Conservation (phyloP, 1,140 invertebrate genomes). For the Formica selysi region DNA sequence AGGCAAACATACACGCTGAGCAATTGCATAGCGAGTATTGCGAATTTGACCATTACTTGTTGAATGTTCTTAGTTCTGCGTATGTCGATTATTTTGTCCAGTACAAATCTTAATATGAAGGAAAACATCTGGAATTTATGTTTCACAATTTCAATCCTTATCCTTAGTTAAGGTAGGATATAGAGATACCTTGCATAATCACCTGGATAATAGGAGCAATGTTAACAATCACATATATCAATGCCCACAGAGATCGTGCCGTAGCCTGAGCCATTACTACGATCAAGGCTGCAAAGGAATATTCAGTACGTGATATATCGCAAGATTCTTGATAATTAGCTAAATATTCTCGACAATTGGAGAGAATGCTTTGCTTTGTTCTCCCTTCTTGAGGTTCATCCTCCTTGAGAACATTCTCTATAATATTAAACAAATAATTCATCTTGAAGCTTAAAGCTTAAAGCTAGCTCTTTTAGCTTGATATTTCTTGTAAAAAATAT, state of each 20-base stretch:
- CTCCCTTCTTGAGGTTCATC: conserved; percentile 12
- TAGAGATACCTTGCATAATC: conserved; percentile 18
- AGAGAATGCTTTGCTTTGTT: neutral
- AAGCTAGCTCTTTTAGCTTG: neutral
- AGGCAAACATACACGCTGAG: conserved; percentile 80
- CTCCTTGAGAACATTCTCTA: conserved; percentile 9
- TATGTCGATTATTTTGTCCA: conserved; percentile 81
- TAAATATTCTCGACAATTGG: conserved; percentile 72
- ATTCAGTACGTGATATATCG: conserved; percentile 78
- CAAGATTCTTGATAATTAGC: conserved; percentile 80
- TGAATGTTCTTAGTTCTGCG: conserved; percentile 72
- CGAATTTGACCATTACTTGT: conserved; percentile 77
- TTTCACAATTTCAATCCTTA: neutral
- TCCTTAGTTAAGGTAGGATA: neutral
- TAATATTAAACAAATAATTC: conserved; percentile 8
- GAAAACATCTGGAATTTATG: conserved; percentile 81
- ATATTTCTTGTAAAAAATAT: neutral
- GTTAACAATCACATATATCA: conserved; percentile 80
- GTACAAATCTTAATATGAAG: conserved; percentile 79
- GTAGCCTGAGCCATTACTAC: conserved; percentile 80
- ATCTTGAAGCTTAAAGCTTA: neutral
- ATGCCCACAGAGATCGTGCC: conserved; percentile 77
- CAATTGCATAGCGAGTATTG: conserved; percentile 78
- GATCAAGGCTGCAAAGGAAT: conserved; percentile 79
- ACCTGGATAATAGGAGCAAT: conserved; percentile 80